Evolutionary conservation across 2,797 vertebrate species (phyloP), one percentile per base, ranked within the genome.

Genomic region (Eremophila alpestris): DNA sequence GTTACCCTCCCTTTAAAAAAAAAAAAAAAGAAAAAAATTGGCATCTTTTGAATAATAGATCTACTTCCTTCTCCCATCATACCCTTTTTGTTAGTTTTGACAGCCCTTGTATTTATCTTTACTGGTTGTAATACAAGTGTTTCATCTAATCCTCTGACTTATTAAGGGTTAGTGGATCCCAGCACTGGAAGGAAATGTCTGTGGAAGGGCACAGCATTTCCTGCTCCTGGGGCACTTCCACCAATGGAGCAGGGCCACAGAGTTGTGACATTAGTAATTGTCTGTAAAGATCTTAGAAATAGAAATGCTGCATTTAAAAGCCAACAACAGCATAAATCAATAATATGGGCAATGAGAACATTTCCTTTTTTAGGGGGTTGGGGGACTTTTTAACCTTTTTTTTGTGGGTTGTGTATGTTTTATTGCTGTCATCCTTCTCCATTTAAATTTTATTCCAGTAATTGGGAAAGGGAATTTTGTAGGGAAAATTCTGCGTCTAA

Each of bases 151-250:
- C 86, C 70, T 90, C 34, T 54, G 87, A 84, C 9, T 36, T 67
- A 32, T 13, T 60, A 70, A 82, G 77, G 77, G 63, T 96, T 80
- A 69, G 92, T 92, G 43, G 45, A 88, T 94, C 43, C 69, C 65
- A 73, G 32, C 34, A 49, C 8, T 94, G 87, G 93, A 86, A 94
- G 95, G 94, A 96, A 96, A 89, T 4, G 80, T 82, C 91, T 90
- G 91, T 97, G 91, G 70, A 91, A 91, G 80, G 90, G 74, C 87
- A 87, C 80, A 94, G 85, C 60, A 9, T 81, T 96, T 97, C 95
- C 94, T 96, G 92, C 94, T 92, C 2, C 90, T 46, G 80, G 74
- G 89, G 89, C 89, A 90, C 73, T 96, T 96, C 91, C 95, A 93
- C 83, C 91, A 90, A 79, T 93, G 91, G 79, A 94, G 78, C 82